Evolutionary conservation across 2,888 invertebrate genomes (phyloP), one percentile per base, ranked within the genome.

Genomic region (Drosophila putrida): DNA sequence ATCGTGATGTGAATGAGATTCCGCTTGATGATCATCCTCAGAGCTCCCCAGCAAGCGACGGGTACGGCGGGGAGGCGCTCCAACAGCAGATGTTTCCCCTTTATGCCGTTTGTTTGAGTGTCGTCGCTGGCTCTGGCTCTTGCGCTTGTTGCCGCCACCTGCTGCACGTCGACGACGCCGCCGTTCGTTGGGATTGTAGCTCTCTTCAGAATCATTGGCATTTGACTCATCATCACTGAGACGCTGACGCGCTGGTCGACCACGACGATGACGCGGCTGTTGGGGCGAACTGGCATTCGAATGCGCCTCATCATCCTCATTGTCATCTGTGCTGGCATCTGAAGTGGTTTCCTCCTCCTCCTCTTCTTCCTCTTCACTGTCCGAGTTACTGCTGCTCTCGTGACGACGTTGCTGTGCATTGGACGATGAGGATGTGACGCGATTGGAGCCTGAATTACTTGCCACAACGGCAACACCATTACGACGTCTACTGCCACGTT

Each of bases 191-290:
- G 94, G 94, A 60, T 93, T 93, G 74, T 94, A 94, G 78, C 93
- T 93, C 13, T 94, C 94, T 71, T 94, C 94, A 0, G 94, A 94
- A 80, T 94, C 94, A 68, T 94, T 94, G 0, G 93, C 94, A 83
- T 94, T 93, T 64, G 93, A 92, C 6, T 92, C 92, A 36, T 81
- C 90, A 58, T 91, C 92, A 38, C 68, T 65, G 11, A 65, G 65
- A 20, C 71, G 77, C 43, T 76, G 77, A 36, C 69, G 73, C n/a
- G 67, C 61, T 27, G 78, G 53, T 8, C 75, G 78, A 8, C 46
- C 38, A 3, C 85, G 69, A 25, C 82, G 82, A 5, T 76, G 68
- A 41, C 71, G 71, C 1, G 68, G 20, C 35, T 83, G 82, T n/a
- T 80, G 66, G 4, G 80, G 71, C 25, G 80, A 73, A 64, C 79